Evolutionary conservation across 2,113 vertebrate species (phyloP), one percentile per base, ranked within the genome.

Genomic region (Megaceryle maxima): DNA sequence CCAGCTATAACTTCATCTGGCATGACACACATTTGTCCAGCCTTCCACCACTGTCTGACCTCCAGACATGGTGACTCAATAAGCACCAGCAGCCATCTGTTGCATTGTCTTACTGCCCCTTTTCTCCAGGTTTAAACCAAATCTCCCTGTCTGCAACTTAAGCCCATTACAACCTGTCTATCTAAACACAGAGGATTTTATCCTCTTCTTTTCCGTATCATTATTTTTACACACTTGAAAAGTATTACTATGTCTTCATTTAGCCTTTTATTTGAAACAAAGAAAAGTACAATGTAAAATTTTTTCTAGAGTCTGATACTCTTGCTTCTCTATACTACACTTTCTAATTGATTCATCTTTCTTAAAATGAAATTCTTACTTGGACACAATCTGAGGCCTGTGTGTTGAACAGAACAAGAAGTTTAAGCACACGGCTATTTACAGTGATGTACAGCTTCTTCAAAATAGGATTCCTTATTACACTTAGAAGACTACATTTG

Each of bases 261-360:
- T 66, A 68, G 66, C 19, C 28, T 82, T 29, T 31, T 41, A 14
- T 56, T 43, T 51, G 25, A 62, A 81, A 43, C 14, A 80, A 62
- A n/a, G 3, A 35, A 37, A 12, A 51, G 6, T 7, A 73, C 59
- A 74, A 70, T 2, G 13, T 22, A 9, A 53, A 66, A 62, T 22
- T 4, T 85, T 76, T 31, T 46, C 19, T 43, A 10, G 37, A 24
- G 16, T 6, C 37, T 26, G 24, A 28, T 24, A 3, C 19, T 50
- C 60, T 74, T 44, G 63, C 17, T 74, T 72, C 46, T 78, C 75
- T 53, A 43, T 0, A 0, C 39, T 48, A 29, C 3, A 0, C 16
- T 26, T 39, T 16, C 50, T 8, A 22, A 59, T 50, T 0, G 0
- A 13, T 46, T 43, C 28, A 11, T 5, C 18, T 17, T 8, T 26